These are phyloP conservation scores for Plebejus argus DNA, from an alignment of 2,888 invertebrate species.

Conservation along the genomic window DNA sequence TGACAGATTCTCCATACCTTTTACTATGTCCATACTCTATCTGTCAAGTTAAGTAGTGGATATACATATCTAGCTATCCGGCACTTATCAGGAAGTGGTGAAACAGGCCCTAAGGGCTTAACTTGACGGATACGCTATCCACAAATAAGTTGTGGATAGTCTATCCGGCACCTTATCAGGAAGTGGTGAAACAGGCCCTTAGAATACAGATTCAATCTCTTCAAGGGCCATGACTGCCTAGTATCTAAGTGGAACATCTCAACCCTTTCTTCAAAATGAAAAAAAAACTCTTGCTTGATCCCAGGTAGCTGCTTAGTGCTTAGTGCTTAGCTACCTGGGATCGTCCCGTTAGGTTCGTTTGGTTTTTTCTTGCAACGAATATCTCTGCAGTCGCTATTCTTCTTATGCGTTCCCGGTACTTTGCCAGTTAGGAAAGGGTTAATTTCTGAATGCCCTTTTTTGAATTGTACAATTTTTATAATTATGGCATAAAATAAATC, in stretches of 20 bases:
- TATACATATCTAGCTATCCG: no score
- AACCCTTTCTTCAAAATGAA: conserved; percentile 48
- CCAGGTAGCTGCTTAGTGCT: no score
- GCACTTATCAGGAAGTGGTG: no score
- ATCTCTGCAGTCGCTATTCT: neutral
- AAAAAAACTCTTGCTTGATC: no score
- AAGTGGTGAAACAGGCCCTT: neutral
- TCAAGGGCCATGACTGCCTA: conserved; percentile 53
- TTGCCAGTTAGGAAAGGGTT: conserved; percentile 1
- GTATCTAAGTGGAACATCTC: conserved; percentile 61
- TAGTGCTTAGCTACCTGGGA: neutral
- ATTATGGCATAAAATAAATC: neutral
- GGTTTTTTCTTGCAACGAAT: neutral
- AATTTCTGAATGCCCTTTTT: conserved; percentile 13
- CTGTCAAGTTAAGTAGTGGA: no score
- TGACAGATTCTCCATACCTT: no score
- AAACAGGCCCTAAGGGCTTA: no score
- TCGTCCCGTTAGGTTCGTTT: neutral
- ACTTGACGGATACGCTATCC: no score
- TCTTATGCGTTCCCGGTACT: conserved; percentile 4
- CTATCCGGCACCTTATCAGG: no score
- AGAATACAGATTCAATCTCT: conserved; percentile 40
- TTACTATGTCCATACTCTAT: no score
- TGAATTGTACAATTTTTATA: neutral
- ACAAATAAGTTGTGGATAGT: no score